Evolutionary conservation across 2,797 vertebrate genomes (phyloP).

Genomic region (Myotis planiceps): DNA sequence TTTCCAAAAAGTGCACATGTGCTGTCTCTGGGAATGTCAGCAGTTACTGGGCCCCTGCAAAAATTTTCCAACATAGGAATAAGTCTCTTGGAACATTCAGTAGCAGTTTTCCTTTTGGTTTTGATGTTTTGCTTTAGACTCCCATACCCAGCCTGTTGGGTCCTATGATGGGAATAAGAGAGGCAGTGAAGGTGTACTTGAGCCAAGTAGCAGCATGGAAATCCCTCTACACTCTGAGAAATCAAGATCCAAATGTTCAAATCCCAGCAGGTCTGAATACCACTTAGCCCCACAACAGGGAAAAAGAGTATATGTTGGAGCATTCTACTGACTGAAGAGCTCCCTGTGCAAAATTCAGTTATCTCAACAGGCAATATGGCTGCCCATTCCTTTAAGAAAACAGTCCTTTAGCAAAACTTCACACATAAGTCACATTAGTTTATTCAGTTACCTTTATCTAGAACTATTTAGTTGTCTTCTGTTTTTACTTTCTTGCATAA

Average conservation of each 20-base stretch:
- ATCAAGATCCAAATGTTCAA: conserved; percentile 36
- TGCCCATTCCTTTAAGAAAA: not conserved
- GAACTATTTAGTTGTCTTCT: conserved; percentile 12
- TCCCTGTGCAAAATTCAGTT: not conserved
- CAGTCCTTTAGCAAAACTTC: not conserved
- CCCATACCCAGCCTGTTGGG: not conserved
- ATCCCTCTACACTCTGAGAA: not conserved
- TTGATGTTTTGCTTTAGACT: not conserved
- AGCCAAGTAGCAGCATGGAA: not conserved
- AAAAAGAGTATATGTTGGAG: not conserved
- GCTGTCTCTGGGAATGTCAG: not conserved
- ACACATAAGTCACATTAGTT: not conserved
- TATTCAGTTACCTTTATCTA: not conserved
- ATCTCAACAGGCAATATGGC: not conserved
- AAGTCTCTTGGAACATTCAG: not conserved
- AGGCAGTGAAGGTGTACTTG: not conserved
- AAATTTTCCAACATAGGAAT: not conserved
- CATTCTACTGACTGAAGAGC: not conserved
- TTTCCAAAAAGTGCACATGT: not conserved
- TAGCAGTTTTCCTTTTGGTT: conserved; percentile 27
- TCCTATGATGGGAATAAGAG: not conserved
- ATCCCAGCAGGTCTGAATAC: conserved; percentile 10
- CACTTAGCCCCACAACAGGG: not conserved
- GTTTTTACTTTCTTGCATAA: conserved; percentile 21
- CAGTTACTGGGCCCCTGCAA: not conserved